Conservation (phyloP, 1,140 invertebrate genomes). For the Prorops nasuta region DNA sequence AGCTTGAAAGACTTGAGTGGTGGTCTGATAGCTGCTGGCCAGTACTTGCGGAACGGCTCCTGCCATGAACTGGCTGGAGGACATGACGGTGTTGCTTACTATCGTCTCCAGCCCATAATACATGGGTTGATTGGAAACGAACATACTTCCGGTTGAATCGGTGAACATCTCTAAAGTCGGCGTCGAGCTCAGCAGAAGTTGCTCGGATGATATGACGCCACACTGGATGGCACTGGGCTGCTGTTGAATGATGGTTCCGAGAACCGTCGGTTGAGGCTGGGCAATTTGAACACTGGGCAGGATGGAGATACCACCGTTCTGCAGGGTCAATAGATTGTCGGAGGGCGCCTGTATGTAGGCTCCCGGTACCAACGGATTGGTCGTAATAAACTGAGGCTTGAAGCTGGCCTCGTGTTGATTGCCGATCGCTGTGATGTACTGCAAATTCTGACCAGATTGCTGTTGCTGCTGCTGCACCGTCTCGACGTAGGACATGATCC, state of each 20-base stretch:
- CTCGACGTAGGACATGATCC: constrained; percentile 70
- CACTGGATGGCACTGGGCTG: constrained; percentile 58
- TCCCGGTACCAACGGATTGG: constrained; percentile 61
- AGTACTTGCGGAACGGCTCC: constrained; percentile 74
- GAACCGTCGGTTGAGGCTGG: constrained; percentile 56
- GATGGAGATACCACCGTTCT: constrained; percentile 63
- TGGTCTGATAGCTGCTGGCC: constrained; percentile 76
- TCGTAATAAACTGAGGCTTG: constrained; percentile 63
- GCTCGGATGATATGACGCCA: constrained; percentile 58
- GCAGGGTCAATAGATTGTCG: constrained; percentile 61
- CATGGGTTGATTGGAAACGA: constrained; percentile 70
- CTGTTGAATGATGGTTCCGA: constrained; percentile 66
- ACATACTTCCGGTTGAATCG: constrained; percentile 67
- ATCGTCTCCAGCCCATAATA: constrained; percentile 81
- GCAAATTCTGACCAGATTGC: constrained; percentile 67
- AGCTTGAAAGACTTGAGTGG: constrained; percentile 79
- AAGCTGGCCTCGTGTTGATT: constrained; percentile 58
- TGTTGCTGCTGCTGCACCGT: constrained; percentile 65
- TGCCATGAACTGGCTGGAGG: constrained; percentile 77
- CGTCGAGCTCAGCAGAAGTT: constrained; percentile 65
- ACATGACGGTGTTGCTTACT: constrained; percentile 82
- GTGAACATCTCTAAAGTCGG: constrained; percentile 70
- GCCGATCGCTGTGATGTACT: constrained; percentile 67
- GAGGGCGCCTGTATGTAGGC: constrained; percentile 64
- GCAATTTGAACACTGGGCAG: constrained; percentile 59